Evolutionary conservation across 2,113 vertebrate species (phyloP), one percentile per base, ranked within the genome.

Genomic region (Alexandromys fortis): DNA sequence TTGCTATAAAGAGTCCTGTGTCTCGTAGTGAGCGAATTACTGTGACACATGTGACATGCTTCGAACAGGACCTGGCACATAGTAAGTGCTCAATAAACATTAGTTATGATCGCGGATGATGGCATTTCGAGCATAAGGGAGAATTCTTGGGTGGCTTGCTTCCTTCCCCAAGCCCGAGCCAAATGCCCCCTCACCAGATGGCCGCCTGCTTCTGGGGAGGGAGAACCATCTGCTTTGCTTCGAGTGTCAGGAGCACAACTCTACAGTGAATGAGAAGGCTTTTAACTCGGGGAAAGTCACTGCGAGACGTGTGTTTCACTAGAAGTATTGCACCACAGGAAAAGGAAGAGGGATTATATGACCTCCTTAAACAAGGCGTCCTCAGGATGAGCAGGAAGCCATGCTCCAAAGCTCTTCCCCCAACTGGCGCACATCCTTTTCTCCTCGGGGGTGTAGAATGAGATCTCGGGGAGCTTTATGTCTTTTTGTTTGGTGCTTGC

Each of bases 101-200:
- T 68, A 86, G 67, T 85, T 88, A 79, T 35, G 58, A n/a, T 86
- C 94, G 70, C 0, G 9, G 77, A 78, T 30, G 92, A 52, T 47
- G 86, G 93, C 93, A 90, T 96, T 95, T 94, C 14, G 73, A 94
- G 91, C 14, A 63, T 7, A 82, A 94, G 82, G 83, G 47, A 70
- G 65, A 61, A 28, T 78, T 93, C 83, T 89, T 77, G 73, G 16
- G 28, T 13, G 9, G 70, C 81, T 38, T 77, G 49, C 61, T 96
- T 96, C 86, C 91, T 86, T 89, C 12, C 26, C 5, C 49, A 63
- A 82, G 67, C 70, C 85, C 3, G 93, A 92, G 86, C 61, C 91
- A 90, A 95, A 45, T 33, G 35, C 93, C 91, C 26, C 58, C 52
- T 73, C 68, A 65, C 19, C 72, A 82, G 77, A 82, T 75, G 77